These are phyloP conservation scores for Bruchidius siliquastri DNA, from an alignment of 2,888 invertebrate species.

Conservation along the genomic window DNA sequence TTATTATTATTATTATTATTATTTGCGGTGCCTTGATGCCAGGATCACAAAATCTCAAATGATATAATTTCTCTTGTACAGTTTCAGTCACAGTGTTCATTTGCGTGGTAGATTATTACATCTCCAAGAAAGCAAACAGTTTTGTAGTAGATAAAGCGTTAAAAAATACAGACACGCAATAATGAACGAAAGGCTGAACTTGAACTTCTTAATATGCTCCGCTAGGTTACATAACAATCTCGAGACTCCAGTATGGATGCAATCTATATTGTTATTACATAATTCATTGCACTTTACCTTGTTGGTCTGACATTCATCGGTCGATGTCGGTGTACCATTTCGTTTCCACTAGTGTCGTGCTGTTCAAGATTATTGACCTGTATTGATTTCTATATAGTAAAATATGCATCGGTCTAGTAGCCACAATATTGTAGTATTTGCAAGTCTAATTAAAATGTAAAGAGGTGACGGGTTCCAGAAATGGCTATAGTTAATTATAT, in stretches of 20 bases:
- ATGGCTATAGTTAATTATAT: not conserved
- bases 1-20: too few species aligned
- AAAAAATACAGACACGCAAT: not conserved
- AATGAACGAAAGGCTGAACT: not conserved
- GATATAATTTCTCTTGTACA: too few species aligned
- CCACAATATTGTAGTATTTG: not conserved
- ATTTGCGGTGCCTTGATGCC: too few species aligned
- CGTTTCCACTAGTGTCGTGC: not conserved
- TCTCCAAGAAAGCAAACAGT: too few species aligned
- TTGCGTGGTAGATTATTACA: too few species aligned
- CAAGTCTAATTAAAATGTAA: not conserved
- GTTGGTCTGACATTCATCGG: not conserved
- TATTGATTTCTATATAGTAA: not conserved
- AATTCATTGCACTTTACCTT: not conserved
- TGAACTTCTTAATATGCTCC: not conserved
- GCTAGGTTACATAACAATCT: not conserved
- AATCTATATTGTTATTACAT: not conserved
- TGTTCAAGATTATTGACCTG: not conserved
- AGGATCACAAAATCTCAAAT: too few species aligned
- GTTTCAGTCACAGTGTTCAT: too few species aligned
- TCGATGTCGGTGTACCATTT: not conserved
- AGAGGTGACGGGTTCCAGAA: not conserved
- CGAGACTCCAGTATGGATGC: not conserved
- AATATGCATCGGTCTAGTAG: not conserved
- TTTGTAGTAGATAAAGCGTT: too few species aligned